Evolutionary conservation across 2,888 invertebrate genomes (phyloP), one percentile per base, ranked within the genome.

Genomic region (Parascotia fuliginaria): DNA sequence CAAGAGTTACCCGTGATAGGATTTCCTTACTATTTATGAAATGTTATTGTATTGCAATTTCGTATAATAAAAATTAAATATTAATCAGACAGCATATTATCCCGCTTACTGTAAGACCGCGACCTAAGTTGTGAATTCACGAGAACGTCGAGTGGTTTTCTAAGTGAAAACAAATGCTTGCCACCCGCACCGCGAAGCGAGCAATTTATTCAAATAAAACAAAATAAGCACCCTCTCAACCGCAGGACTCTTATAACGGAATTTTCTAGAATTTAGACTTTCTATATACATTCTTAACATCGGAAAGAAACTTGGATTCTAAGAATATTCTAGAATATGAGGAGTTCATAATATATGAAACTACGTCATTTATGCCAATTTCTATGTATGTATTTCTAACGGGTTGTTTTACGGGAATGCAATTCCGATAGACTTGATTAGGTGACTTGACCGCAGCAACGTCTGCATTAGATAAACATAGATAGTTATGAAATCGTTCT

Each of bases 81-180:
- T 13, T 31, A 4, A 31, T 31, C 31, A 31, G 3, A 29, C 5
- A 13, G 5, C 2, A 31, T 13, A 3, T 6, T 24, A n/a, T n/a
- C 4, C 43, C 65, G 61, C 74, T 55, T 2, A 24, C 46, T 67
- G 58, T 14, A 36, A 39, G 38, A 60, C 68, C 51, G 16, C 43
- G 53, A 45, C 51, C 54, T 62, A 72, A 77, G 69, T 74, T 69
- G 63, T 57, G 50, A 66, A 70, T 64, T 57, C 60, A 39, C 47
- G 50, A 68, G 60, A 54, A 68, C 71, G 69, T 61, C 69, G 73
- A 75, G 75, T 73, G 77, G 73, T 70, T 78, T 74, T 76, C 78
- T 79, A 81, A 81, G 81, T 79, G 79, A 81, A 81, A 82, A 83
- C 81, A 81, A 83, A 83, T 80, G 82, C 79, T 73, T 64, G 58